Evolutionary conservation across 2,888 invertebrate genomes (phyloP).

Genomic region (Eupithecia subfuscata): DNA sequence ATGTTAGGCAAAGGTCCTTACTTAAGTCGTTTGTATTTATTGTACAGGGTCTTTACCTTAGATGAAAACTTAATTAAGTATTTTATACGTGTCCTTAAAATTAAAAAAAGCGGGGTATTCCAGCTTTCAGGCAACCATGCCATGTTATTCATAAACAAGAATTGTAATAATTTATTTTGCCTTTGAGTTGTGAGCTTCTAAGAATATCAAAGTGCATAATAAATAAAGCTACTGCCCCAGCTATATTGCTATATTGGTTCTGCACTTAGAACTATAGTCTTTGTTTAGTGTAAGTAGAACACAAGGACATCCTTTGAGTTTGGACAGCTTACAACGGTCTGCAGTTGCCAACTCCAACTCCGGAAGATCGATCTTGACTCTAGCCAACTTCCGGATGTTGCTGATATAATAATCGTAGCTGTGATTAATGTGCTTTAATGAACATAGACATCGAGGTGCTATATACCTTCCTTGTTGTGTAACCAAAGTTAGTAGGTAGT

Average conservation of each 20-base stretch:
- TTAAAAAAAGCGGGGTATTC: not conserved
- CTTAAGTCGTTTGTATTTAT: too few species aligned
- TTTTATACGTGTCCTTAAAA: too few species aligned
- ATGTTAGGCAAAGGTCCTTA: too few species aligned
- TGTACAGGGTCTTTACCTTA: too few species aligned
- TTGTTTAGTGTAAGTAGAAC: conserved; percentile 14
- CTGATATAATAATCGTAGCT: conserved; percentile 47
- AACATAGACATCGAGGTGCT: not conserved
- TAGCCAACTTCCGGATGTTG: conserved; percentile 51
- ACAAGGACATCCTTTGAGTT: conserved; percentile 45
- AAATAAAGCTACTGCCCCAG: not conserved
- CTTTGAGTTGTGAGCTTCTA: not conserved
- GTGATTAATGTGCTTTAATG: conserved; percentile 56
- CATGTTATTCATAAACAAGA: not conserved
- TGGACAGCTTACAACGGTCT: conserved; percentile 47
- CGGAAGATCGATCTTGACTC: conserved; percentile 50
- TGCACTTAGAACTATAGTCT: not conserved
- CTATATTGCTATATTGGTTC: conserved; percentile 3
- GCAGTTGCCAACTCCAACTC: conserved; percentile 51
- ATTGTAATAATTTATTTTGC: not conserved
- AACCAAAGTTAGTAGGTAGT: not conserved
- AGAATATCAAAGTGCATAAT: not conserved
- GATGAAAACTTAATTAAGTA: too few species aligned
- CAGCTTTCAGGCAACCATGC: not conserved
- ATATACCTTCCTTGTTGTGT: not conserved